Evolutionary conservation across 2,797 vertebrate species (phyloP).

Genomic region (Myripristis jacobus): DNA sequence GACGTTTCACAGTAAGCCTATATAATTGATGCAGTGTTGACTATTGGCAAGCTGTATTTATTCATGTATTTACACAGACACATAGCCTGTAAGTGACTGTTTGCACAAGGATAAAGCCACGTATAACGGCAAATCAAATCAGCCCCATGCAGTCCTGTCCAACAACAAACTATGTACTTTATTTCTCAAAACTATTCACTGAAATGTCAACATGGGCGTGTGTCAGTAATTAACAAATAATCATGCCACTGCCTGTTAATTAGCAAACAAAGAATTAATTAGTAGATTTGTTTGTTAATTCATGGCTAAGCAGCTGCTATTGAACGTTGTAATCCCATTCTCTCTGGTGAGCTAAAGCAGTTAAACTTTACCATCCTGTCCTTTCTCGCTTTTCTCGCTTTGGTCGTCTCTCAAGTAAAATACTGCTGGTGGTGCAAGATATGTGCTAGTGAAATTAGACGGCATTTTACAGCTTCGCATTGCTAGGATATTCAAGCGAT

Average conservation of each 20-base stretch:
- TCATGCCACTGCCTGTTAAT: conserved; percentile 60
- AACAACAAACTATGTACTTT: conserved; percentile 17
- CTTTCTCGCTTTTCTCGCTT: conserved; percentile 8
- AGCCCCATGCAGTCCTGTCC: conserved; percentile 11
- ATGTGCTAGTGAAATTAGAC: conserved; percentile 2
- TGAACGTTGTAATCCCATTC: conserved; percentile 20
- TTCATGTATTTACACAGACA: conserved; percentile 60
- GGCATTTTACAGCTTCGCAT: background rate
- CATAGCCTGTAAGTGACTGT: conserved; percentile 48
- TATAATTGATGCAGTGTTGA: conserved; percentile 67
- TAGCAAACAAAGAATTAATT: conserved; percentile 64
- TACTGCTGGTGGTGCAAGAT: background rate
- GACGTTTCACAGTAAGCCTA: conserved; percentile 39
- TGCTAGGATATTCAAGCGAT: conserved; percentile 12
- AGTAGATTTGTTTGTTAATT: conserved; percentile 63
- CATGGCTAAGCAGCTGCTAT: conserved; percentile 43
- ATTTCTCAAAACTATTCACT: conserved; percentile 43
- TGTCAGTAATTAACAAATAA: conserved; percentile 60
- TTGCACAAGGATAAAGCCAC: conserved; percentile 28
- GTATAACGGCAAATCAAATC: conserved; percentile 25
- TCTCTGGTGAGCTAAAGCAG: conserved; percentile 8
- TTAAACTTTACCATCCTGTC: conserved; percentile 12
- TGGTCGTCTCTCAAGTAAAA: conserved; percentile 6
- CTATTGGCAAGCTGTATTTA: conserved; percentile 66
- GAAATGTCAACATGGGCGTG: conserved; percentile 52